Base-by-base conservation (phyloP, 1,140 invertebrate genomes). In the Zaprionus gabonicus region DNA sequence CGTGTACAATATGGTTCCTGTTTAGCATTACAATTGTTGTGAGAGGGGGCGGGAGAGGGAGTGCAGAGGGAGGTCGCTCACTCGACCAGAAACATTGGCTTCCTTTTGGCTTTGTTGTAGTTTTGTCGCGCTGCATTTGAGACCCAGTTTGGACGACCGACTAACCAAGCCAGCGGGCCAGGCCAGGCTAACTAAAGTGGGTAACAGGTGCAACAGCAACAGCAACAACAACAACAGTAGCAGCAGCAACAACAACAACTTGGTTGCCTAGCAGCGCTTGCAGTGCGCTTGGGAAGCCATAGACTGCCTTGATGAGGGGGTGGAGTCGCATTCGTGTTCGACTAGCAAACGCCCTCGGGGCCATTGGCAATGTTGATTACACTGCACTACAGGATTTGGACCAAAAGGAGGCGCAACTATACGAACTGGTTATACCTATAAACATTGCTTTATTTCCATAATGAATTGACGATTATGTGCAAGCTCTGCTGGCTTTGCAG, bases 71-170 rank as follows among this genome's bases (percentile, higher is more conserved):
- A 77, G 58, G n/a, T 53, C 62, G 71, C 13, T 66, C 84, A 88
- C 68, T 88, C 81, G 81, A 88, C 81, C 84, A 88, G 74, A 88
- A 88, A 88, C 67, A 76, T 84, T 84, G 84, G 80, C 84, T 87
- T 88, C 84, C 80, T 88, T 81, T 86, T 78, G 71, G 76, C 53
- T 72, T 66, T 58, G 63, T 58, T 77, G 65, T 83, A 72, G 51
- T 81, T 63, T 63, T 78, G 41, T 46, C 41, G 41, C 41, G 41
- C 41, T 17, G 41, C 41, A 46, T 80, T 77, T 44, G 31, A 84
- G 84, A 87, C 84, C 84, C 80, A 87, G 81, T 87, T 87, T 13
- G 60, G 38, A 38, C 84, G 84, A 88, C 83, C 84, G 80, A 87
- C 84, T 88, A 84, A 90, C 81, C 84, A 87, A 78, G 49, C 23